These are phyloP conservation scores for Agonopterix subpropinquella DNA, from an alignment of 2,888 invertebrate genomes.

Conservation along the genomic window DNA sequence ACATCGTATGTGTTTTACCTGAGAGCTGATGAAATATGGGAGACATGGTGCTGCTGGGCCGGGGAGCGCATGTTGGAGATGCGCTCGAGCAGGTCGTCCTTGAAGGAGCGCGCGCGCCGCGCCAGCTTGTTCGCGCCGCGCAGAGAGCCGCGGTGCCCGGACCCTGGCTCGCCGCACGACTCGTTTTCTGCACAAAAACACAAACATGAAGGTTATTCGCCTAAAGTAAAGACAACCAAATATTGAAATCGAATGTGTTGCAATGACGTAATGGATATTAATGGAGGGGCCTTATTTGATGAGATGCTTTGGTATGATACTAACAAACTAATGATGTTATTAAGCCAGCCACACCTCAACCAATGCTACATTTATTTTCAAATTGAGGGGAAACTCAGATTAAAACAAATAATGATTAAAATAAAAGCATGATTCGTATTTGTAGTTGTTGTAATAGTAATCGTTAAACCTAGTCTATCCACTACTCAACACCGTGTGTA, in stretches of 20 bases:
- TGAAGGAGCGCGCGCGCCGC: constrained; percentile 91
- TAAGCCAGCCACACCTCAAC: too few species aligned
- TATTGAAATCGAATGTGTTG: not conserved
- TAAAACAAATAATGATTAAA: too few species aligned
- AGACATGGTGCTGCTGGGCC: constrained; percentile 71
- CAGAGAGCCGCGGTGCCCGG: constrained; percentile 84
- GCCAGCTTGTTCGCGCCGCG: constrained; percentile 90
- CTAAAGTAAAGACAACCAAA: not conserved
- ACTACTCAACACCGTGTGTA: too few species aligned
- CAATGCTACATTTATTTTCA: too few species aligned
- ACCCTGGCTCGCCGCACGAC: constrained; percentile 70
- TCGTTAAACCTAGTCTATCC: too few species aligned
- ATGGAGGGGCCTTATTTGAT: too few species aligned
- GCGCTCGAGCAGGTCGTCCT: constrained; percentile 94
- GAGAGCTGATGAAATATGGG: constrained; percentile 63
- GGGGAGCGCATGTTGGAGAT: constrained; percentile 93
- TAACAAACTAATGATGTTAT: too few species aligned
- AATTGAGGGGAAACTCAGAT: too few species aligned
- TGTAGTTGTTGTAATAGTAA: too few species aligned
- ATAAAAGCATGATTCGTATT: too few species aligned
- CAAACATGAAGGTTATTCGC: not conserved
- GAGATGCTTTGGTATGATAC: too few species aligned
- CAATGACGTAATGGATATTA: too few species aligned
- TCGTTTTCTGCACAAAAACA: constrained; percentile 53
- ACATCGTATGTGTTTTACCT: constrained; percentile 31